Conservation (phyloP, 2,888 invertebrate genomes). For the Sialis lutaria region DNA sequence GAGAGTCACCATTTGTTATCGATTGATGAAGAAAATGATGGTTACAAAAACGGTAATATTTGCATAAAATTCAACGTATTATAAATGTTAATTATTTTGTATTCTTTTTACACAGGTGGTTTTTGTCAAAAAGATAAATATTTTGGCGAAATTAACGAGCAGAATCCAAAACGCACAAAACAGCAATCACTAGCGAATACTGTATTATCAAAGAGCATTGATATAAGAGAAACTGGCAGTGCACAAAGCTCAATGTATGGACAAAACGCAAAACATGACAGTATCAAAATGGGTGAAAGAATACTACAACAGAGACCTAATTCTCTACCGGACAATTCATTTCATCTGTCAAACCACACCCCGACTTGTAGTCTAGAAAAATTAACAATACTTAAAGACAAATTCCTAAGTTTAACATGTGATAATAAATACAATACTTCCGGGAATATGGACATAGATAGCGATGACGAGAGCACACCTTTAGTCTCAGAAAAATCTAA, state of each 20-base stretch:
- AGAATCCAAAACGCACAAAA: too few relatives aligned
- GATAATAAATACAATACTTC: neutral
- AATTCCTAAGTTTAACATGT: conserved; percentile 21
- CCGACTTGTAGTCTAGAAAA: conserved; percentile 19
- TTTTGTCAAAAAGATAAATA: too few relatives aligned
- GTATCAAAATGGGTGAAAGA: conserved; percentile 7
- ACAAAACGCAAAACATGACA: conserved; percentile 7
- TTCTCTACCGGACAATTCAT: conserved; percentile 7
- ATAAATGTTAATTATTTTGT: too few relatives aligned
- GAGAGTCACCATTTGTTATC: too few relatives aligned
- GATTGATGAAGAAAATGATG: too few relatives aligned
- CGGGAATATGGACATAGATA: conserved; percentile 13
- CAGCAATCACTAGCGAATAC: too few relatives aligned
- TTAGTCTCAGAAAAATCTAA: conserved; percentile 32
- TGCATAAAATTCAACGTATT: too few relatives aligned
- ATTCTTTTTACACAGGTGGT: too few relatives aligned
- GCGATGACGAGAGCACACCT: conserved; percentile 53
- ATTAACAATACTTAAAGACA: conserved; percentile 21
- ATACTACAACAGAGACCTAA: conserved; percentile 12
- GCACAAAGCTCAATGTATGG: conserved; percentile 7
- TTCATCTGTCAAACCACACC: conserved; percentile 18
- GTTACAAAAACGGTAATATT: too few relatives aligned
- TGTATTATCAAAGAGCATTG: neutral
- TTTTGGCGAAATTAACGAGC: too few relatives aligned
- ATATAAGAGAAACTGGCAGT: neutral